Conservation (phyloP, 2,113 vertebrate species). For the Chunga burmeisteri region DNA sequence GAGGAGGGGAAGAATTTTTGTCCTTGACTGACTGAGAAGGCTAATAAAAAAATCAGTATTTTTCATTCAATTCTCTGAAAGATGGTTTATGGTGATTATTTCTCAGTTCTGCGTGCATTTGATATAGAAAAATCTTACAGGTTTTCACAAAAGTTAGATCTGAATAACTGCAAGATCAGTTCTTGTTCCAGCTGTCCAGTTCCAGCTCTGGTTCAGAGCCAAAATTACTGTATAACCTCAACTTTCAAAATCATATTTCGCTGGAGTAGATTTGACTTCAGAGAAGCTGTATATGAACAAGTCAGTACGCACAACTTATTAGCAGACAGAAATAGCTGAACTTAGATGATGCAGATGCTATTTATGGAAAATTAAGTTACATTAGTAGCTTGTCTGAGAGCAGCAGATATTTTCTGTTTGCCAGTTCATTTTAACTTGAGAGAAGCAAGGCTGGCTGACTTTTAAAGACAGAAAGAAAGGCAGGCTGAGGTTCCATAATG, state of each 20-base stretch:
- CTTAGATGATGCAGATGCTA: slow-evolving; percentile 29
- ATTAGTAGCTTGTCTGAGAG: slow-evolving; percentile 20
- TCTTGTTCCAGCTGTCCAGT: not conserved
- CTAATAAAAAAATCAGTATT: not conserved
- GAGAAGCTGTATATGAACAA: not conserved
- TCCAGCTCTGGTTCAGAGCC: not conserved
- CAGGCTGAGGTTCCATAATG: not conserved
- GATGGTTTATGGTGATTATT: not conserved
- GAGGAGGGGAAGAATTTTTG: not conserved
- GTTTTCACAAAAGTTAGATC: not conserved
- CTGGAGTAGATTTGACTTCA: slow-evolving; percentile 6
- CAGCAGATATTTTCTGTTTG: not conserved
- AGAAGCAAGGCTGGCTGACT: not conserved
- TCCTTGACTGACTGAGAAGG: not conserved
- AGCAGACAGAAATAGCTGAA: slow-evolving; percentile 53
- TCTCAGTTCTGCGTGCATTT: not conserved
- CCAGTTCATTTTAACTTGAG: not conserved
- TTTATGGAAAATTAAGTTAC: slow-evolving; percentile 64
- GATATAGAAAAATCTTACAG: not conserved
- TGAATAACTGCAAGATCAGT: not conserved
- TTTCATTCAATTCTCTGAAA: not conserved
- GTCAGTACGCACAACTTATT: not conserved
- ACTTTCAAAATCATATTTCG: slow-evolving; percentile 35
- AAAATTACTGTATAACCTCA: not conserved
- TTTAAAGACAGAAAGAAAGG: not conserved